Percentiles rank a stretch among this genome's conserved stretches.
Conservation (phyloP, 1,140 invertebrate genomes). For the Augochlora pura region DNA sequence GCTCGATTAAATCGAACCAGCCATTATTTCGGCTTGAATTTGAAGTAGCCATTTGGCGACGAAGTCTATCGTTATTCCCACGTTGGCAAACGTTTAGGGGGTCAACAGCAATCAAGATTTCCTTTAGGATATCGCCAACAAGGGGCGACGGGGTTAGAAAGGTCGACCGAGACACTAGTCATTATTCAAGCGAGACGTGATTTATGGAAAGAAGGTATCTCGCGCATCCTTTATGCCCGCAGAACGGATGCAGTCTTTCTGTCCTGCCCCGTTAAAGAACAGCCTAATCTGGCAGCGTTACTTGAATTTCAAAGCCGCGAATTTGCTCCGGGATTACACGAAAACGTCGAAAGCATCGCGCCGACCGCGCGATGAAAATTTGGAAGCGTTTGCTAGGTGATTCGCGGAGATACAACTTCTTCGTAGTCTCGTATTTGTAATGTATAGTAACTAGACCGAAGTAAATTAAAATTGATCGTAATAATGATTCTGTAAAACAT, state of each 20-base stretch:
- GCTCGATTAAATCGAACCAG: not conserved
- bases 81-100: constrained; percentile 23
- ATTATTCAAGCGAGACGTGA: constrained; percentile 59
- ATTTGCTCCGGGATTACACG: no score
- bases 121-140: constrained; percentile 6
- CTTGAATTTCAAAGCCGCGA: no score
- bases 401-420: no score
- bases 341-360: no score
- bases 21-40: not conserved
- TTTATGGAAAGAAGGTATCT: constrained; percentile 48
- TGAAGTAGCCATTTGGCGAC: constrained; percentile 2
- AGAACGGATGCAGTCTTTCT: not conserved
- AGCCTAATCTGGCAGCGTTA: no score
- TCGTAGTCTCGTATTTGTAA: no score
- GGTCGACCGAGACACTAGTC: constrained; percentile 20
- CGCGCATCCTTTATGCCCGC: not conserved
- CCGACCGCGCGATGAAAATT: no score
- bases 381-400: no score
- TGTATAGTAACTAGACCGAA: no score
- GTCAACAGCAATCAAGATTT: constrained; percentile 20
- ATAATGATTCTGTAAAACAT: no score
- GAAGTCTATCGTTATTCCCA: not conserved
- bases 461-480: no score
- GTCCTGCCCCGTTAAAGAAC: not conserved
- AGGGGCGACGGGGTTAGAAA: constrained; percentile 23